A percentile compares a stretch with the other conserved stretches of the same genome.
These are phyloP conservation scores for Pseudorectes ferrugineus DNA, from an alignment of 2,113 vertebrate genomes.

Conservation along the genomic window DNA sequence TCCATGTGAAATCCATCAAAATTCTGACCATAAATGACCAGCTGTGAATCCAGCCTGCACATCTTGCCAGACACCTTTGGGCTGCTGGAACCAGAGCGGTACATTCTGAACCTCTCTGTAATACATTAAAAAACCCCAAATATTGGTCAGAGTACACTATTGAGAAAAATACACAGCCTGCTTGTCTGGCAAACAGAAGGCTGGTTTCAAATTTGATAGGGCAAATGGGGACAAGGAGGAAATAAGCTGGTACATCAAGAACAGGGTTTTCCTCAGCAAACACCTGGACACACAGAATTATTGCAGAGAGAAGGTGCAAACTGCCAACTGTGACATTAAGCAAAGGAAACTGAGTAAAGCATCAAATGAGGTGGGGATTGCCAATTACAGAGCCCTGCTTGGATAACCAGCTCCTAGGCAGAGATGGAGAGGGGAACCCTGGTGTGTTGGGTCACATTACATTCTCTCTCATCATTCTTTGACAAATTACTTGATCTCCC, in stretches of 20 bases:
- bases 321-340: background rate
- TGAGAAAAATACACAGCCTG: background rate
- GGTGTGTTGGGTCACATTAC: background rate
- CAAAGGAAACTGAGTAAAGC: background rate
- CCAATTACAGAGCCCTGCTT: background rate
- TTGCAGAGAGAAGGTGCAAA: background rate
- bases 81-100: background rate
- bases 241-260: background rate
- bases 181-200: background rate
- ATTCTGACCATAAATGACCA: background rate
- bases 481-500: background rate
- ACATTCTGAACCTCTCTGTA: background rate
- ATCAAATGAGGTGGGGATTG: background rate
- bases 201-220: background rate
- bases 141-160: background rate
- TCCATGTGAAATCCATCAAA: background rate
- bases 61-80: background rate
- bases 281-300: background rate
- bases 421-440: background rate
- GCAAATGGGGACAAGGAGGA: background rate
- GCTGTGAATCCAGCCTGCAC: background rate
- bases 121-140: background rate
- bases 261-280: background rate
- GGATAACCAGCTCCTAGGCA: background rate
- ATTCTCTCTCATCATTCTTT: background rate